Percentiles rank a stretch among this genome's conserved stretches.
Evolutionary conservation across 1,140 invertebrate species (phyloP).

Genomic region (Cydia strobilella): DNA sequence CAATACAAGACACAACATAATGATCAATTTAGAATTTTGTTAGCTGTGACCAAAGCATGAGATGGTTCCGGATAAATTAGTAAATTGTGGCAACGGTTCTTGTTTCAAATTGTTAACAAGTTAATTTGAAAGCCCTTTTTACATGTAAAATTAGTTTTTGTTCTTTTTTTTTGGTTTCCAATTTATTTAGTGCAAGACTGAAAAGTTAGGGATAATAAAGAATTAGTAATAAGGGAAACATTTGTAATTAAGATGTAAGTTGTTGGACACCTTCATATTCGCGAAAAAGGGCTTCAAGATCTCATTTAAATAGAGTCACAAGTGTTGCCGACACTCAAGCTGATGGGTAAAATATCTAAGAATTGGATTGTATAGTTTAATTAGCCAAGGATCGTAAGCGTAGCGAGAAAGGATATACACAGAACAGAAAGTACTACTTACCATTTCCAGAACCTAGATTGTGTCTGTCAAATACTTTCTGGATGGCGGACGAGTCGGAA

Average conservation of each 20-base stretch:
- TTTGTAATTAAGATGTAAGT: background rate
- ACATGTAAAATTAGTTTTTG: background rate
- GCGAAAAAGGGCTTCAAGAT: background rate
- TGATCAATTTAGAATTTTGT: slow-evolving; percentile 79
- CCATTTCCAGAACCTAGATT: slow-evolving; percentile 66
- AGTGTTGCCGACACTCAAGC: slow-evolving; percentile 39
- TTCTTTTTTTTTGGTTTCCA: background rate
- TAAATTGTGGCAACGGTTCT: slow-evolving; percentile 42
- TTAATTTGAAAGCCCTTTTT: slow-evolving; percentile 11
- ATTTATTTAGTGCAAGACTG: background rate
- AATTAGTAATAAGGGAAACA: background rate
- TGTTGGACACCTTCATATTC: background rate
- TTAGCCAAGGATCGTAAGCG: slow-evolving; percentile 58
- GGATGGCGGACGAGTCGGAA: slow-evolving; percentile 48
- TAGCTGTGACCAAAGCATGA: slow-evolving; percentile 77
- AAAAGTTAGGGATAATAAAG: background rate
- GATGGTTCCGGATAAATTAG: slow-evolving; percentile 67
- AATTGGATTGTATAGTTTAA: slow-evolving; percentile 38
- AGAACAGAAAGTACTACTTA: slow-evolving; percentile 51
- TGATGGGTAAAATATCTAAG: slow-evolving; percentile 37
- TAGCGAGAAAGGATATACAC: slow-evolving; percentile 38
- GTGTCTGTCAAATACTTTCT: slow-evolving; percentile 67
- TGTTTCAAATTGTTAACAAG: slow-evolving; percentile 33
- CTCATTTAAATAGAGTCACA: background rate
- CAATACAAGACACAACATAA: slow-evolving; percentile 81